Evolutionary conservation across 2,797 vertebrate species (phyloP).

Genomic region (Hemitrygon akajei): DNA sequence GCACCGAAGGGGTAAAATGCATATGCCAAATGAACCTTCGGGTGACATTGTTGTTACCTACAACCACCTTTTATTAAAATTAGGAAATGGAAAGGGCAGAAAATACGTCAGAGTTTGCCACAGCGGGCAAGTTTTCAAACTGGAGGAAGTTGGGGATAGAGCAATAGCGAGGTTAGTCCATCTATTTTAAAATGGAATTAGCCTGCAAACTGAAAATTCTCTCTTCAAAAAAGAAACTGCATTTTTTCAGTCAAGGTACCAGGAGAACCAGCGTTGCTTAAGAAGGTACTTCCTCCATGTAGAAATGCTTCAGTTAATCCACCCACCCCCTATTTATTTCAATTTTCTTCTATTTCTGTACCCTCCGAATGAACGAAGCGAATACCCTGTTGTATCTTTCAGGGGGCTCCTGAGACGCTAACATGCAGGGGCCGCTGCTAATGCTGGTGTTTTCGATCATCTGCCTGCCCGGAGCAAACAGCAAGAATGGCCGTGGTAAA

Average conservation of each 20-base stretch:
- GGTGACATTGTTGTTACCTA: background rate
- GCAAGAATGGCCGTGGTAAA: accelerated
- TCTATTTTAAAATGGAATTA: background rate
- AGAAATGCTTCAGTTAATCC: background rate
- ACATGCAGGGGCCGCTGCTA: background rate
- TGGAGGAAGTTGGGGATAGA: background rate
- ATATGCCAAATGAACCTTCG: too few relatives aligned
- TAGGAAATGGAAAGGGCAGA: background rate
- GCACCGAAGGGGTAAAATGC: too few relatives aligned
- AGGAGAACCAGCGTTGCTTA: too few relatives aligned
- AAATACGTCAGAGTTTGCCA: background rate
- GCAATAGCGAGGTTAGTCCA: background rate
- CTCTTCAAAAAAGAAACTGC: background rate
- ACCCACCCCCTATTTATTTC: background rate
- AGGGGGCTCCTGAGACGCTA: background rate
- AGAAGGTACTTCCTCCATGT: background rate
- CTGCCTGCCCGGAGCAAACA: background rate
- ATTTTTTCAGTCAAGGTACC: background rate
- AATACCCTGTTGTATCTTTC: background rate
- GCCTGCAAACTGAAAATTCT: background rate
- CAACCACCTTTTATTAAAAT: background rate
- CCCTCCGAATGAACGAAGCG: background rate
- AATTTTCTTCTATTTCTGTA: background rate
- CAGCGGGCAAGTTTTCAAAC: background rate
- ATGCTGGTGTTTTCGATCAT: background rate